A percentile compares a stretch with the other conserved stretches of the same genome.
Evolutionary conservation across 2,888 invertebrate species (phyloP).

Genomic region (Melanostoma scalare): DNA sequence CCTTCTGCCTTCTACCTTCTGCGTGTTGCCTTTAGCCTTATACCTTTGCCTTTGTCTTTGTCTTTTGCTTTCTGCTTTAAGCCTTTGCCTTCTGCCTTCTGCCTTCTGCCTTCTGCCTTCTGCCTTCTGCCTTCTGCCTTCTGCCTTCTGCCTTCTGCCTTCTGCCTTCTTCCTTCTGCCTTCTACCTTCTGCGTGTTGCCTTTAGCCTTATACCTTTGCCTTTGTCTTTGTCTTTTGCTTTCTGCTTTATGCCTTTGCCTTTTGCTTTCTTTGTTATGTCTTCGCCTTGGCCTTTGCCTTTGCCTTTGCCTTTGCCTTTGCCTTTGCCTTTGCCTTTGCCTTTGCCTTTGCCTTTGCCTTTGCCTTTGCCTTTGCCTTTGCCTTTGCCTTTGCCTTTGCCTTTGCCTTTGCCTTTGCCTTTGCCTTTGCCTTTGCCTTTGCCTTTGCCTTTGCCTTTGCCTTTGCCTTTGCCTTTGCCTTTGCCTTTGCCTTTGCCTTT

Average conservation of each 20-base stretch:
- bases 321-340: conserved; percentile 1
- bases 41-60: too few relatives aligned
- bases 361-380: background rate
- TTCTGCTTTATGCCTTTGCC: conserved; percentile 2
- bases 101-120: too few relatives aligned
- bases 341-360: conserved; percentile 1
- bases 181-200: background rate
- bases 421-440: too few relatives aligned
- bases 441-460: too few relatives aligned
- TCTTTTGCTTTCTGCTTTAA: too few relatives aligned
- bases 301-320: conserved; percentile 10
- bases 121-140: too few relatives aligned
- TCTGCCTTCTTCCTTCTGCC: too few relatives aligned
- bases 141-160: too few relatives aligned
- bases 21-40: too few relatives aligned
- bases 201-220: conserved; percentile 5
- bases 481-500: background rate
- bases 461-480: too few relatives aligned
- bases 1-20: too few relatives aligned
- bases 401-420: background rate
- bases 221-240: conserved; percentile 7
- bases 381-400: background rate
- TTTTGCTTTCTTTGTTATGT: too few relatives aligned
- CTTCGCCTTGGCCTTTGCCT: conserved; percentile 1
- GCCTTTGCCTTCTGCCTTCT: background rate